Base-by-base conservation (phyloP, 2,888 invertebrate species). In the Tenthredo distinguenda region DNA sequence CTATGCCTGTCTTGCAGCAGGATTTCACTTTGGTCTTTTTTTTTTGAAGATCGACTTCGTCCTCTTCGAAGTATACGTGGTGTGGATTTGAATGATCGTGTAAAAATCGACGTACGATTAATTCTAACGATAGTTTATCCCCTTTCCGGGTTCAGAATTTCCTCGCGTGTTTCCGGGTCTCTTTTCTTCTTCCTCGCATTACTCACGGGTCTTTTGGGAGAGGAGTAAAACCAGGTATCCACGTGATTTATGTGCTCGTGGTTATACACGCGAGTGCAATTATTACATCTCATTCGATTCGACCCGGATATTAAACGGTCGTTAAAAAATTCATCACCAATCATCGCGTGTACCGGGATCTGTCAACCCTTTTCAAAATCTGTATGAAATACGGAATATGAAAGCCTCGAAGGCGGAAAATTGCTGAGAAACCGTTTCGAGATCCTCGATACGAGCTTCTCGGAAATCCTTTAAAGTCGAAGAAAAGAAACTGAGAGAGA, bases 321-420 rank as follows among this genome's bases (percentile, higher is more conserved):
- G 18, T n/a, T 12, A 15, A 21, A 26, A 26, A 26, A 43, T 47
- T 40, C 12, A 76, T 15, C 18, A 37, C 12, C 21, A 26, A 26
- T 47, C 26, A 26, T 76, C 21, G 21, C 18, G n/a, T 26, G 4
- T 26, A 10, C 0, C 15, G 15, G 1, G 21, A 31, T 31, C n/a
- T 58, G 50, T 79, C 55, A 79, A 79, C 79, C 58, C 79, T 79
- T 79, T 79, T 79, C 79, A 79, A 79, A 71, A 47, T 47, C 12
- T 21, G 5, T 40, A 47, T 47, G 7, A 76, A 47, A 76, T 47
- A 40, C 6, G 1, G 21, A 7, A 72, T 3, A 47, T 4, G 7
- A 6, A 40, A 40, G 7, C 2, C 15, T 6, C 3, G 43, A 34
- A n/a, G 47, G 26, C 21, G 18, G 37, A 71, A 71, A 37, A 71